A percentile compares a stretch with the other conserved stretches of the same genome.
Conservation (phyloP, 2,113 vertebrate genomes). For the Copsychus sechellarum region DNA sequence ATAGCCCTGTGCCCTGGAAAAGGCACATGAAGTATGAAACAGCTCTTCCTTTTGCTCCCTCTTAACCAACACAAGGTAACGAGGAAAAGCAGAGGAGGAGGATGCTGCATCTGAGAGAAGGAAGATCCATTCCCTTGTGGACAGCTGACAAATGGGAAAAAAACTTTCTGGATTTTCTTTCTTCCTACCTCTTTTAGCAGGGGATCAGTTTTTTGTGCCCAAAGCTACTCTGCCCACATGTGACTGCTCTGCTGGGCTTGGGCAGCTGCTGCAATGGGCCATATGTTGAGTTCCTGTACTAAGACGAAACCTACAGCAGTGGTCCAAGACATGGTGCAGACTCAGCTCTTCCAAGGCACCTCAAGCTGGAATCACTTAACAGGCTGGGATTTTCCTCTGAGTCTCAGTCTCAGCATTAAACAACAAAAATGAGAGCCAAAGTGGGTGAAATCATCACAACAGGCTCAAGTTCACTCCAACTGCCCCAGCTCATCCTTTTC, state of each 20-base stretch:
- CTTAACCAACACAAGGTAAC: not conserved
- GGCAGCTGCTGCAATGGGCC: not conserved
- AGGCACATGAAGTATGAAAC: not conserved
- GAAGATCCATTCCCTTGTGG: not conserved
- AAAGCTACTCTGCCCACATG: not conserved
- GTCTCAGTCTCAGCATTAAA: not conserved
- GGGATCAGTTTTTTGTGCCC: not conserved
- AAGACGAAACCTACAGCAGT: not conserved
- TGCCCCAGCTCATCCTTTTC: not conserved
- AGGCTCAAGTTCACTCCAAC: not conserved
- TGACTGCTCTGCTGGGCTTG: not conserved
- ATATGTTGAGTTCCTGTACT: not conserved
- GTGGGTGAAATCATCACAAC: not conserved
- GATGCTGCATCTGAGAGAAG: not conserved
- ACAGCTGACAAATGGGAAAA: not conserved
- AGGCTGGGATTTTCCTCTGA: accelerated
- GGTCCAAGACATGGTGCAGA: not conserved
- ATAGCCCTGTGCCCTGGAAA: accelerated
- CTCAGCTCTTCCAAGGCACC: not conserved
- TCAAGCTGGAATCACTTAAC: conserved; percentile 10
- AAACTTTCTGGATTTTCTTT: not conserved
- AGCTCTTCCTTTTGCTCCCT: not conserved
- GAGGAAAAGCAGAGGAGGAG: not conserved
- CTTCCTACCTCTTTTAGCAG: not conserved
- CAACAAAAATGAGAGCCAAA: not conserved